Percentiles rank a stretch among this genome's conserved stretches.
Conservation (phyloP, 2,888 invertebrate species). For the Tetanocera ferruginea region DNA sequence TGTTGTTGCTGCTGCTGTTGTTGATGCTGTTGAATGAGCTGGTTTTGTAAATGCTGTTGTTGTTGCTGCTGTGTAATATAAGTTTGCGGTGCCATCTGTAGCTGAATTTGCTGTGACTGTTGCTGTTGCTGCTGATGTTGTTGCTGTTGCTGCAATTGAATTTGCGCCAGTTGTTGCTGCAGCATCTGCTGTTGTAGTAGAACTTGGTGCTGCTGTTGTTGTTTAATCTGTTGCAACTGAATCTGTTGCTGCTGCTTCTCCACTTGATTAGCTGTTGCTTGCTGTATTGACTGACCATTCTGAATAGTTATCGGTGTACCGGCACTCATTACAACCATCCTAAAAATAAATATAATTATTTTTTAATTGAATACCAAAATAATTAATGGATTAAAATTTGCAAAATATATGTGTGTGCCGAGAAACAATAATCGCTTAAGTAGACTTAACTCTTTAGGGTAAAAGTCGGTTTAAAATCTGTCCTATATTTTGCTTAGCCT, state of each 20-base stretch:
- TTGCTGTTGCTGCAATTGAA: constrained; percentile 61
- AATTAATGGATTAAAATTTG: not conserved
- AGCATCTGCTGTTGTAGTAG: constrained; percentile 65
- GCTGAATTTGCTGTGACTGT: constrained; percentile 59
- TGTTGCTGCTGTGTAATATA: constrained; percentile 72
- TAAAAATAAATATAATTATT: constrained; percentile 41
- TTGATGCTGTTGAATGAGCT: constrained; percentile 59
- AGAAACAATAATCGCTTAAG: not conserved
- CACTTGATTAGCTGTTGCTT: constrained; percentile 57
- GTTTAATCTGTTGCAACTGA: constrained; percentile 58
- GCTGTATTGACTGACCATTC: constrained; percentile 65
- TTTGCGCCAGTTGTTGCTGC: constrained; percentile 61
- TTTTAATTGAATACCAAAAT: not conserved
- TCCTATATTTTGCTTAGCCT: no score
- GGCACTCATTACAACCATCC: constrained; percentile 70
- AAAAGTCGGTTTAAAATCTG: no score
- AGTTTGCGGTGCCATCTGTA: constrained; percentile 67
- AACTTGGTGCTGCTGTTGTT: constrained; percentile 59
- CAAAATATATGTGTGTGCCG: not conserved
- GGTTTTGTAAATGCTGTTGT: constrained; percentile 60
- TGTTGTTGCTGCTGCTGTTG: constrained; percentile 65
- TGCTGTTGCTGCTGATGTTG: constrained; percentile 69
- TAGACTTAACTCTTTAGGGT: not conserved
- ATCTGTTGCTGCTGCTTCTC: constrained; percentile 60
- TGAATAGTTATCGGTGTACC: constrained; percentile 67